Percentiles rank a stretch among this genome's conserved stretches.
These are phyloP conservation scores for Drosophila seguyi DNA, from an alignment of 1,140 invertebrate species.

Conservation along the genomic window DNA sequence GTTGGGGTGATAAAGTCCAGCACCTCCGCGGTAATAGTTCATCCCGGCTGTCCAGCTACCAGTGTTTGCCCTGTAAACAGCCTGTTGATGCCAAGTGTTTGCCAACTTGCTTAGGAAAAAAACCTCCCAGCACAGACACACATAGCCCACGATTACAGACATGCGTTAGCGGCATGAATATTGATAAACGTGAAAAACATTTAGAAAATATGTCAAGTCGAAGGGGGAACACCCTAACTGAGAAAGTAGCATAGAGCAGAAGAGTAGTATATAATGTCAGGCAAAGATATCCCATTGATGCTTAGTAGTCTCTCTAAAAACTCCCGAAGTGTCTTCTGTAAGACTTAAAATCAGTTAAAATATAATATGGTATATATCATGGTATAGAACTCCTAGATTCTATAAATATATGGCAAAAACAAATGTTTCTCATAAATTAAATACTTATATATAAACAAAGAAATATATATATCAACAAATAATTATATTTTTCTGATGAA, in stretches of 20 bases:
- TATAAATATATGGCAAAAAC: neutral
- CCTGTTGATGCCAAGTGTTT: conserved; percentile 14
- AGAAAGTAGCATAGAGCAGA: too few relatives aligned
- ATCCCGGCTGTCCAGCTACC: neutral
- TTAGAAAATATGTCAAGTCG: neutral
- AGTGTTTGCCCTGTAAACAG: conserved; percentile 19
- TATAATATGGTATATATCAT: neutral
- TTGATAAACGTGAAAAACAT: conserved; percentile 34
- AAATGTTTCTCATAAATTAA: neutral
- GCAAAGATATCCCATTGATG: too few relatives aligned
- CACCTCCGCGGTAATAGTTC: neutral
- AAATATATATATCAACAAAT: neutral
- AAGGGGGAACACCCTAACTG: neutral
- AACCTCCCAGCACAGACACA: neutral
- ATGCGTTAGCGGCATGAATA: conserved; percentile 39
- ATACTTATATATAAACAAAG: neutral
- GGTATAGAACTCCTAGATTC: neutral
- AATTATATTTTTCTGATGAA: too few relatives aligned
- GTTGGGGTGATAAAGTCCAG: conserved; percentile 27
- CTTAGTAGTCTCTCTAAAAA: too few relatives aligned
- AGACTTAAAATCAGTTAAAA: neutral
- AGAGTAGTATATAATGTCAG: too few relatives aligned
- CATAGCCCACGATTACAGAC: conserved; percentile 9
- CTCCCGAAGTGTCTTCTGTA: too few relatives aligned
- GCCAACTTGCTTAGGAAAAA: conserved; percentile 26